Conservation (phyloP, 2,888 invertebrate genomes). For the Limulus polyphemus region DNA sequence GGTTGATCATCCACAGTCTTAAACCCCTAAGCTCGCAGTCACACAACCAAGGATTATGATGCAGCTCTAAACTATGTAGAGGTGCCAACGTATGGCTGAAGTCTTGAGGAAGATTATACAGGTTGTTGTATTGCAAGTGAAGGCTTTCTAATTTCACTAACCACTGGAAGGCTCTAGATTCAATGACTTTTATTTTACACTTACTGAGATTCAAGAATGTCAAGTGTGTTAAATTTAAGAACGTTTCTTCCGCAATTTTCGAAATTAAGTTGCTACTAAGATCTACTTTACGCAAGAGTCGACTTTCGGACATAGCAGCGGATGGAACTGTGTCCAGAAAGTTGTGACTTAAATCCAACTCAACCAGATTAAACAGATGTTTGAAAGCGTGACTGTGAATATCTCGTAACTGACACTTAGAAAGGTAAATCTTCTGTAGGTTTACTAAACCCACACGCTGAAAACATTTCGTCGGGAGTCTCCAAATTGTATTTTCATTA, state of each 20-base stretch:
- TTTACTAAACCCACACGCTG: conserved; percentile 21
- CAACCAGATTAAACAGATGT: conserved; percentile 25
- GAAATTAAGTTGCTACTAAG: conserved; percentile 25
- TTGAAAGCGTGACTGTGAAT: conserved; percentile 25
- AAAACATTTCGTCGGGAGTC: conserved; percentile 22
- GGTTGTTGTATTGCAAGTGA: conserved; percentile 24
- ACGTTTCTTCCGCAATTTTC: conserved; percentile 22
- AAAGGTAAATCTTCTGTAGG: conserved; percentile 23
- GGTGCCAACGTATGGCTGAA: conserved; percentile 16
- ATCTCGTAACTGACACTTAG: conserved; percentile 18
- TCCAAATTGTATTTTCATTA: conserved; percentile 21
- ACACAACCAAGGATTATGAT: conserved; percentile 46
- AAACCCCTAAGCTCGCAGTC: conserved; percentile 69
- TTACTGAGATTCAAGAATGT: conserved; percentile 22
- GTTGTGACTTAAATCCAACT: conserved; percentile 26
- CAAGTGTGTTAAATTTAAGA: conserved; percentile 18
- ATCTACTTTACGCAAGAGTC: conserved; percentile 21
- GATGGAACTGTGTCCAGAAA: conserved; percentile 23
- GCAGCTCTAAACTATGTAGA: conserved; percentile 14
- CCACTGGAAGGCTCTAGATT: conserved; percentile 24
- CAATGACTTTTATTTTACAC: conserved; percentile 23
- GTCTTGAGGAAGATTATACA: conserved; percentile 17
- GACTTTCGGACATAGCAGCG: conserved; percentile 13
- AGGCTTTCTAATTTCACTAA: conserved; percentile 24
- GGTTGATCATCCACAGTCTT: conserved; percentile 64